Base-by-base conservation (phyloP, 2,113 vertebrate genomes). In the Periophthalmus modestus region DNA sequence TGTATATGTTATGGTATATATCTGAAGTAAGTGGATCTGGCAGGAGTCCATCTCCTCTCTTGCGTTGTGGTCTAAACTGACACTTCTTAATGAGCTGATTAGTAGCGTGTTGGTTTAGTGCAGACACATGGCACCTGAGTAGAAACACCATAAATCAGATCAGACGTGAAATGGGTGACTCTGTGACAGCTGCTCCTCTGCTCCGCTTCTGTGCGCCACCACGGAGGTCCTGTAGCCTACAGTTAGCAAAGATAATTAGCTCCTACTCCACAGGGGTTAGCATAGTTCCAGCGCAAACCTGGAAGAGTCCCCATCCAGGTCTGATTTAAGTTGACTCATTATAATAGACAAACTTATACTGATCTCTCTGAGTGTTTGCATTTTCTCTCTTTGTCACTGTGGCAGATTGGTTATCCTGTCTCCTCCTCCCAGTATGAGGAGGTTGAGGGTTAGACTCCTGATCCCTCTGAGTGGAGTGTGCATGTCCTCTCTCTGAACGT, bases 161-260 rank as follows among this genome's bases (percentile, higher is more conserved):
- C 46, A 61, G 15, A 33, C 15, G 54, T 21, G 9, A 55, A n/a
- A n/a, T 19, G 3, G 1, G 19, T 10, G 54, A 57, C 2, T 10
- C n/a, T 21, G 9, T 57, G 54, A 74, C 66, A 72, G 71, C 66
- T 74, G 43, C 54, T 54, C 48, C 48, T 5, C 48, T 70, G 61
- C 73, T 21, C 54, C 10, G 1, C n/a, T n/a, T 7, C 19, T 2
- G 18, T 7, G n/a, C 54, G 7, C n/a, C 54, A n/a, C 54, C 7
- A n/a, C 19, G 7, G 7, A 6, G 15, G 19, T 57, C 54, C n/a
- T 0, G 23, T 77, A 74, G 71, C 69, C 78, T 69, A 71, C 84
- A 83, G 88, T 82, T 79, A 82, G 73, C 58, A 75, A 61, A 89
- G 85, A 91, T 89, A 89, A 91, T 91, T 90, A 90, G 81, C 68